phyloP scores from a whole-genome alignment of 92 coral and sea anemone genomes.

The Epizoanthus ramosus region DNA sequence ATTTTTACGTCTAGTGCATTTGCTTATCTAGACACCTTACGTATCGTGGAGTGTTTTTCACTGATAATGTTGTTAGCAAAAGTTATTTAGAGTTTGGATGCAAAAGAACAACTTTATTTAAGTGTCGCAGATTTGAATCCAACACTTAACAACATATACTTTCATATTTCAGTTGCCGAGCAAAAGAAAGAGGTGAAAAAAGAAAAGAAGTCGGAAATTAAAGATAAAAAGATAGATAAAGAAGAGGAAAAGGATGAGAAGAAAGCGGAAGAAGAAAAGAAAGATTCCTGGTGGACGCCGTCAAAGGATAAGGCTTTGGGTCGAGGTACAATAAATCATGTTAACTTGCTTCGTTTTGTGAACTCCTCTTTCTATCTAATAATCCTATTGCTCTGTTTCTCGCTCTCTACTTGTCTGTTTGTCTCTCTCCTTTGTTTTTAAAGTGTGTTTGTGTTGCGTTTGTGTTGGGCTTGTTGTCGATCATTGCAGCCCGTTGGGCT shows the following conservation, averaged over 20 bases:
- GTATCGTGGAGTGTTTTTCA: no score
- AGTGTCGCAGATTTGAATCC: no score
- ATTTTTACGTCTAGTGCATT: no score
- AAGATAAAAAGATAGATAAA: slow-evolving; percentile 13
- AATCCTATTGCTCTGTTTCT: not conserved
- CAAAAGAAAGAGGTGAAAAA: slow-evolving; percentile 3
- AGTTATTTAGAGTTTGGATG: no score
- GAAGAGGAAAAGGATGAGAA: slow-evolving; percentile 19
- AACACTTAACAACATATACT: not conserved
- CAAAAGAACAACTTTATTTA: no score
- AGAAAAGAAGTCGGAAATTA: not conserved
- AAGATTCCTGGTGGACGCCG: slow-evolving; percentile 86
- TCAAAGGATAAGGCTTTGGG: slow-evolving; percentile 40
- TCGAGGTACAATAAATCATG: slow-evolving; percentile 1
- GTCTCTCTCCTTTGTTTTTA: no score
- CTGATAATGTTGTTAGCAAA: no score
- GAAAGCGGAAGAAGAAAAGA: slow-evolving; percentile 44
- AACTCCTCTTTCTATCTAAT: not conserved
- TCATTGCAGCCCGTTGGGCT: no score
- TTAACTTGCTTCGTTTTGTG: not conserved
- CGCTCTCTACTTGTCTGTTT: no score
- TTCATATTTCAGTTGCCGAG: slow-evolving; percentile 2
- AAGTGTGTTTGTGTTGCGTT: no score
- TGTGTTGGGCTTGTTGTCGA: no score
- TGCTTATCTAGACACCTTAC: no score